Conservation (phyloP, 2,888 invertebrate genomes). For the Hirtodrosophila alboralis region DNA sequence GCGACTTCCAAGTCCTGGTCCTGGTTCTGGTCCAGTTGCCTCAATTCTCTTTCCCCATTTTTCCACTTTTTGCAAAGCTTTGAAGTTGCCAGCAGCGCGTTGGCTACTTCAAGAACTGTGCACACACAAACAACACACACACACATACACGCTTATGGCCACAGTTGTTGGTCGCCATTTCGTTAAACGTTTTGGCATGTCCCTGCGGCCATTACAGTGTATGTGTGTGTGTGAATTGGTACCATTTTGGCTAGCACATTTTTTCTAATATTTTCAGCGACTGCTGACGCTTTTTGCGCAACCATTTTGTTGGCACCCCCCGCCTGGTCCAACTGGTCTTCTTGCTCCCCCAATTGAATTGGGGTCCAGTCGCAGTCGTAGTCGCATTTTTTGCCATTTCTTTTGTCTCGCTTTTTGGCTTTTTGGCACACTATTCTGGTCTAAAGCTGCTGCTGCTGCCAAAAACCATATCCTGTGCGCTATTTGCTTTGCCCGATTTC, state of each 20-base stretch:
- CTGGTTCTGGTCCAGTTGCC: constrained; percentile 12
- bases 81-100: constrained; percentile 47
- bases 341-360: constrained; percentile 40
- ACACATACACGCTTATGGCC: constrained; percentile 8
- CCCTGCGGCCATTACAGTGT: constrained; percentile 46
- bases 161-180: constrained; percentile 63
- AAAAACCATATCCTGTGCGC: constrained; percentile 78
- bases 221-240: constrained; percentile 26
- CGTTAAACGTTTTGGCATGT: constrained; percentile 70
- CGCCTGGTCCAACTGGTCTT: constrained; percentile 29
- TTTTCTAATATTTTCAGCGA: constrained; percentile 75
- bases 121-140: constrained; percentile 10
- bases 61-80: constrained; percentile 45
- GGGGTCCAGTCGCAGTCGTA: constrained; percentile 51
- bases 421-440: constrained; percentile 65
- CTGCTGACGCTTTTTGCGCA: constrained; percentile 76
- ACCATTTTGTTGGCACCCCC: constrained; percentile 73
- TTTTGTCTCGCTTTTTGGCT: constrained; percentile 63
- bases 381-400: constrained; percentile 69
- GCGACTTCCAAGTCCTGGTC: constrained; percentile 40
- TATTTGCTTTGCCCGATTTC: constrained; percentile 80
- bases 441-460: constrained; percentile 51
- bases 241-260: constrained; percentile 41
- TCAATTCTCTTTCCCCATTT: too few relatives aligned
- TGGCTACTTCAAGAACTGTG: constrained; percentile 41